Percentiles rank a stretch among this genome's conserved stretches.
Evolutionary conservation across 2,797 vertebrate genomes (phyloP).

Genomic region (Fratercula arctica): DNA sequence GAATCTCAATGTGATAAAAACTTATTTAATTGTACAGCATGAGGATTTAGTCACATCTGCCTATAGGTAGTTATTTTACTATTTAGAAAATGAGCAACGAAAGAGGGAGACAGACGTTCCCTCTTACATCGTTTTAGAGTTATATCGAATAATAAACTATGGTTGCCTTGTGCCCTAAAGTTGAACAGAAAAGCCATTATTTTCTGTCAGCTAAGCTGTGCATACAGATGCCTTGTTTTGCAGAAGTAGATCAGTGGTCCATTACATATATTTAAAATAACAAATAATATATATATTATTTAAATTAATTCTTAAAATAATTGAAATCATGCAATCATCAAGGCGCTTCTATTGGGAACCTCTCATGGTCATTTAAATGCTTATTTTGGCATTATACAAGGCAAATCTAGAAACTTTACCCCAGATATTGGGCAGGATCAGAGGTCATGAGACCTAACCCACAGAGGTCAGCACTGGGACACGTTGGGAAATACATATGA

Average conservation of each 20-base stretch:
- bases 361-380: rapidly evolving
- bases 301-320: neutral
- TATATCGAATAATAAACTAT: neutral
- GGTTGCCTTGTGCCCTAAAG: neutral
- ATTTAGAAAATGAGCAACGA: neutral
- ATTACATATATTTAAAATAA: neutral
- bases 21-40: neutral
- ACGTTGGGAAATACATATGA: neutral
- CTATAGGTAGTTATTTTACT: neutral
- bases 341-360: neutral
- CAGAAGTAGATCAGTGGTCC: neutral
- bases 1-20: neutral
- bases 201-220: neutral
- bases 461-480: neutral
- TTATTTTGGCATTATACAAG: neutral
- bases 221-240: neutral
- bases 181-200: neutral
- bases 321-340: neutral
- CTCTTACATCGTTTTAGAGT: neutral
- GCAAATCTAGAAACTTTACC: neutral
- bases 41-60: neutral
- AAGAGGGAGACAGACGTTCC: neutral
- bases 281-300: neutral
- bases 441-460: neutral
- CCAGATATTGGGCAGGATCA: neutral